Evolutionary conservation across 2,797 vertebrate genomes (phyloP), one percentile per base, ranked within the genome.

Genomic region (Typhlichthys eigenmanni): DNA sequence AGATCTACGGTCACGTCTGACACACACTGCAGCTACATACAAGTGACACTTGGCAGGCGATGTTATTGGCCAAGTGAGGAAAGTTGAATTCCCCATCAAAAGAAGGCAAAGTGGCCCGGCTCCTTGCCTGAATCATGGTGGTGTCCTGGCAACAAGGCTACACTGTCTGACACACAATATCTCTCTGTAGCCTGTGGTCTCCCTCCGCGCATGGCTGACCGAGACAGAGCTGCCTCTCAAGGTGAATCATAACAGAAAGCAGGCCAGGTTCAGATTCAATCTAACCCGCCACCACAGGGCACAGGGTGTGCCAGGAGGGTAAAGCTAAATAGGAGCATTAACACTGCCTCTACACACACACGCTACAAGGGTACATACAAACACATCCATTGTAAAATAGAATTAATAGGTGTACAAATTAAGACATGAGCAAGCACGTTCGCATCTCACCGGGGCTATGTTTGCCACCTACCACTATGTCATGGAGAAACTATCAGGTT

Each of bases 81-180:
- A 71, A 66, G 66, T 29, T 56, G 49, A 64, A 52, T 74, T 72
- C 64, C 64, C 52, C 16, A 13, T 0, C 32, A 43, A 49, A n/a
- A 54, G 24, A 34, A 24, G 47, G n/a, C 56, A 6, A n/a, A 66
- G 67, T 76, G 58, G 60, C 68, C 13, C 70, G 66, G 68, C 53
- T 19, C 62, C 16, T 58, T 68, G 13, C 17, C 32, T 57, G 80
- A 82, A 73, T 80, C 78, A 72, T 8, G 47, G 66, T 59, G 72
- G 73, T 84, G 81, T 85, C 76, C 53, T 74, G 63, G 82, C 71
- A 87, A 85, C 80, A 86, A 85, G 81, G 78, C 78, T 66, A 70
- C 55, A 83, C 80, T 87, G 86, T 85, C 77, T 73, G 74, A 81
- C 73, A 72, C 82, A 83, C 78, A 85, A 85, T 83, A 71, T 85